Conservation (phyloP, 2,888 invertebrate species). For the Andrena haemorrhoa region DNA sequence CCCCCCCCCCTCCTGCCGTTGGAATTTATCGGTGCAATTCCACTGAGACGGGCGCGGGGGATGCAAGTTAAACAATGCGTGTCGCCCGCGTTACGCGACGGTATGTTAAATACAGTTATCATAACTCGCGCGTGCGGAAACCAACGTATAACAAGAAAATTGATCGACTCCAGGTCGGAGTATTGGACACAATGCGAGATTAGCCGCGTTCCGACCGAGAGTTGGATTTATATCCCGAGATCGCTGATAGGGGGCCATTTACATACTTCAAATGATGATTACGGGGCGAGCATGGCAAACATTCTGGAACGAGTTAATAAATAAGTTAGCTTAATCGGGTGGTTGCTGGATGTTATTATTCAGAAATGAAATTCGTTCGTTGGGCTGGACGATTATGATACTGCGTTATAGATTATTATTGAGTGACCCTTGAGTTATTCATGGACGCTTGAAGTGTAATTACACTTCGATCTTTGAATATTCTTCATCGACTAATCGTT, state of each 20-base stretch:
- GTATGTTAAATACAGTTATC: constrained; percentile 50
- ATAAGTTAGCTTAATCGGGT: not conserved
- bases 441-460: not conserved
- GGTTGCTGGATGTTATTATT: constrained; percentile 10
- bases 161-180: constrained; percentile 31
- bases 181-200: constrained; percentile 22
- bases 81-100: not conserved
- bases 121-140: constrained; percentile 27
- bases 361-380: not conserved
- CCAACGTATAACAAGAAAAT: constrained; percentile 40
- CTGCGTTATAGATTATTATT: not conserved
- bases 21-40: constrained; percentile 17
- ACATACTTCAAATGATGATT: constrained; percentile 34
- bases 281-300: constrained; percentile 1
- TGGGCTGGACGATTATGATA: not conserved
- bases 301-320: not conserved
- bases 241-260: constrained; percentile 38
- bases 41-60: not conserved
- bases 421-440: not conserved
- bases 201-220: constrained; percentile 23
- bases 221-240: constrained; percentile 43
- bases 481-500: no score
- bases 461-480: not conserved
- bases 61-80: constrained; percentile 42
- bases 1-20: no score